These are phyloP conservation scores for Halictus quadricinctus DNA, from an alignment of 2,888 invertebrate species.

Conservation along the genomic window DNA sequence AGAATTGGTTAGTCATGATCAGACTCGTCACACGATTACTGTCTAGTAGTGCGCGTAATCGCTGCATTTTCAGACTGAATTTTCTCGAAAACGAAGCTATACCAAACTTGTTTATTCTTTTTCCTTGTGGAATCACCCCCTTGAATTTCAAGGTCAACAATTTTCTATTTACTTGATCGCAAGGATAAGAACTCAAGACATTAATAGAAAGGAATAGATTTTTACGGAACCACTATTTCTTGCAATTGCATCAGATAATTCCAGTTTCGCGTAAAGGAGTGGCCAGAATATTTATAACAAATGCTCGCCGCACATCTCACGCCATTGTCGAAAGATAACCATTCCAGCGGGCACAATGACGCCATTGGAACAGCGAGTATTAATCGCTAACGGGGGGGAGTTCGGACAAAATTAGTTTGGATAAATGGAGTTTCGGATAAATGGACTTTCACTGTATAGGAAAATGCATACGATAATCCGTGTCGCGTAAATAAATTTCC, in stretches of 20 bases:
- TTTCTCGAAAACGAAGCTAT: too few species aligned
- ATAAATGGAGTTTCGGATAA: neutral
- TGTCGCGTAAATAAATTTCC: slow-evolving; percentile 11
- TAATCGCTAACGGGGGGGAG: neutral
- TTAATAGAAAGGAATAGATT: neutral
- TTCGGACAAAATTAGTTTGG: neutral
- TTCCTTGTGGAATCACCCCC: too few species aligned
- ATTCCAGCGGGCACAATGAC: neutral
- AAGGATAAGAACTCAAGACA: too few species aligned
- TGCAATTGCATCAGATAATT: neutral
- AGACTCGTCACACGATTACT: too few species aligned
- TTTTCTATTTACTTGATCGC: too few species aligned
- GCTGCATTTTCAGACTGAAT: too few species aligned
- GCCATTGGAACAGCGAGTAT: neutral
- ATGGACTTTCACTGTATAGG: slow-evolving; percentile 4
- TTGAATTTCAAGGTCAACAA: too few species aligned
- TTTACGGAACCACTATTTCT: neutral
- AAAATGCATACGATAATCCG: neutral
- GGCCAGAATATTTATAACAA: neutral
- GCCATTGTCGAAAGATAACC: neutral
- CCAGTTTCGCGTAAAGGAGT: neutral
- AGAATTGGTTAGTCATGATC: too few species aligned
- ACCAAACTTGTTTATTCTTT: too few species aligned
- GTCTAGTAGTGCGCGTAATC: too few species aligned
- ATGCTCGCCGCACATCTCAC: neutral